Evolutionary conservation across 2,888 invertebrate species (phyloP).

Genomic region (Mythimna pallens): DNA sequence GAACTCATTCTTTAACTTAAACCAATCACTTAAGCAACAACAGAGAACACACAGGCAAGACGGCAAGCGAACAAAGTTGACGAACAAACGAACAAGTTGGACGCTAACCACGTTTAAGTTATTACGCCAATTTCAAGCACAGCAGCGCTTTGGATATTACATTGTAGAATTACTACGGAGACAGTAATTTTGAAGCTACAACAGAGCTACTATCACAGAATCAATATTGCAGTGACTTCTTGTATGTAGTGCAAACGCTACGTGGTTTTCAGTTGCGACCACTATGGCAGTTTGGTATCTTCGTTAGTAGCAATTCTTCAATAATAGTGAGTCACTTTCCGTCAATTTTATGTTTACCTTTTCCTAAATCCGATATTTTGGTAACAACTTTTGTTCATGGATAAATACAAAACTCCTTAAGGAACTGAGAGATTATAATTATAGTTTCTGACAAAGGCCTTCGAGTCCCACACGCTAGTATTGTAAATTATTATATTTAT

Average conservation of each 20-base stretch:
- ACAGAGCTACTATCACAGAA: slow-evolving; percentile 3
- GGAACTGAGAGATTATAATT: background rate
- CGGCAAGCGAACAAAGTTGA: slow-evolving; percentile 37
- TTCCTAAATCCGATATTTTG: no score
- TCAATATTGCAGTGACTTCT: slow-evolving; percentile 14
- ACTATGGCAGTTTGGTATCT: background rate
- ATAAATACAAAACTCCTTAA: background rate
- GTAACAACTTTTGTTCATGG: no score
- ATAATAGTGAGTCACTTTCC: no score
- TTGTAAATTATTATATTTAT: background rate
- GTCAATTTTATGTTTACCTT: background rate
- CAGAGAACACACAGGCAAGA: slow-evolving; percentile 50
- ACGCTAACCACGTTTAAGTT: slow-evolving; percentile 59
- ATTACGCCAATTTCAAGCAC: slow-evolving; percentile 53
- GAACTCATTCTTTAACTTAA: slow-evolving; percentile 56
- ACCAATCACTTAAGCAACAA: slow-evolving; percentile 61
- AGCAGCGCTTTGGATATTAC: slow-evolving; percentile 47
- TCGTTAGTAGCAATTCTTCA: no score
- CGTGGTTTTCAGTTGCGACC: background rate
- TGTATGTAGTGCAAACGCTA: background rate
- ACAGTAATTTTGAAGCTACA: slow-evolving; percentile 24
- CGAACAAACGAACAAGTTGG: slow-evolving; percentile 53
- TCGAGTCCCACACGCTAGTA: no score
- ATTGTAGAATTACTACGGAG: slow-evolving; percentile 41
- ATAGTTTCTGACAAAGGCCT: background rate